phyloP scores from a whole-genome alignment of 2,113 vertebrate species.

The Hippotragus niger region DNA sequence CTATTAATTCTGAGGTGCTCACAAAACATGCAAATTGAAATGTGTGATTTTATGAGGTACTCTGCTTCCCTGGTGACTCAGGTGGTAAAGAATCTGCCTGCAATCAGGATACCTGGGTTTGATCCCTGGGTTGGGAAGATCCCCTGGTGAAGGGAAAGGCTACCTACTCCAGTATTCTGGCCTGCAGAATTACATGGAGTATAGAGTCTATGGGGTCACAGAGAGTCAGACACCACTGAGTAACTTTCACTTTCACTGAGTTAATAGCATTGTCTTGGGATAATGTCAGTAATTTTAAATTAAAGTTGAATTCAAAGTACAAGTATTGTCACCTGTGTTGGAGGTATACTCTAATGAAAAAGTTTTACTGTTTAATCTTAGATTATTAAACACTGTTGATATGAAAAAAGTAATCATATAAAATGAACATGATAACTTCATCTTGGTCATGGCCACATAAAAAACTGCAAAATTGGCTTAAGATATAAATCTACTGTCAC shows the following conservation, averaged over 20 bases:
- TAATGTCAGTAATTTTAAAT: slow-evolving; percentile 45
- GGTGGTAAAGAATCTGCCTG: background rate
- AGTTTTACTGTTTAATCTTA: slow-evolving; percentile 30
- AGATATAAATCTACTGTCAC: background rate
- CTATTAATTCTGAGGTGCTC: background rate
- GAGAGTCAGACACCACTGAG: background rate
- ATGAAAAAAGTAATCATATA: slow-evolving; percentile 15
- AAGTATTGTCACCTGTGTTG: slow-evolving; percentile 35
- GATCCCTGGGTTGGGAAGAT: background rate
- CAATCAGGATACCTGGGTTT: background rate
- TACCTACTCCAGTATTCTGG: background rate
- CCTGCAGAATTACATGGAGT: background rate
- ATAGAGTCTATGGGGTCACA: background rate
- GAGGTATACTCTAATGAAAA: slow-evolving; percentile 24
- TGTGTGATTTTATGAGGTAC: slow-evolving; percentile 18
- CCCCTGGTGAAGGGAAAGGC: background rate
- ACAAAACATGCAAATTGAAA: background rate
- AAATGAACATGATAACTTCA: slow-evolving; percentile 28
- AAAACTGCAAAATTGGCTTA: slow-evolving; percentile 17
- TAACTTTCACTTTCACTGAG: background rate
- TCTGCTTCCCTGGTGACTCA: background rate
- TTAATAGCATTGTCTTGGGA: slow-evolving; percentile 30
- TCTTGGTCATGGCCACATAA: background rate
- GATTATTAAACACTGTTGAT: slow-evolving; percentile 39
- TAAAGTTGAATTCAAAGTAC: slow-evolving; percentile 27